Conservation (phyloP, 1,140 invertebrate species). For the Drosophila parabipectinata region DNA sequence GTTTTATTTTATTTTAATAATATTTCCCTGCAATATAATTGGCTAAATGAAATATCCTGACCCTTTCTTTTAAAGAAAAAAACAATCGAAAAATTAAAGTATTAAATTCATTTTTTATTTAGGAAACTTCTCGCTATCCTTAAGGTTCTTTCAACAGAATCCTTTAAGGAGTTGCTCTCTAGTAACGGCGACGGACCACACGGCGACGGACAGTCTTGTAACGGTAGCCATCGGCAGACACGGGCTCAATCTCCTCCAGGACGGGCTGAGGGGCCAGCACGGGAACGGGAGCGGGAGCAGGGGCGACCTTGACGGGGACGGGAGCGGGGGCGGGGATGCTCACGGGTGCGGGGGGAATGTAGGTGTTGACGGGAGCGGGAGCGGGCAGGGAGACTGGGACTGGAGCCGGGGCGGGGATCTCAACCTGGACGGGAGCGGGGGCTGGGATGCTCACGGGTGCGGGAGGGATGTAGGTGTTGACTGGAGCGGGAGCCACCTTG, state of each 20-base stretch:
- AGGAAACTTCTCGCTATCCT: slow-evolving; percentile 27
- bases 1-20: background rate
- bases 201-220: slow-evolving; percentile 73
- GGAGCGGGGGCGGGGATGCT: slow-evolving; percentile 36
- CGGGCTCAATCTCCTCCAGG: slow-evolving; percentile 72
- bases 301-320: slow-evolving; percentile 23
- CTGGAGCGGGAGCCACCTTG: slow-evolving; percentile 15
- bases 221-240: slow-evolving; percentile 66
- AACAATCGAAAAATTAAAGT: background rate
- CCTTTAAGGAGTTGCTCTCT: slow-evolving; percentile 16
- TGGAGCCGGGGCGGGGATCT: background rate
- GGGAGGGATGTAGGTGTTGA: slow-evolving; percentile 51
- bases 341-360: slow-evolving; percentile 18
- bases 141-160: background rate
- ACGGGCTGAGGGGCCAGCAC: slow-evolving; percentile 62
- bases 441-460: slow-evolving; percentile 24
- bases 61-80: too few species aligned
- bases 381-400: slow-evolving; percentile 18
- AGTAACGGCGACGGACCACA: slow-evolving; percentile 66
- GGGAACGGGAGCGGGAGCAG: slow-evolving; percentile 40
- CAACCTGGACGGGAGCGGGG: slow-evolving; percentile 39
- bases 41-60: too few species aligned
- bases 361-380: slow-evolving; percentile 36
- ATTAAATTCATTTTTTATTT: slow-evolving; percentile 55
- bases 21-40: too few species aligned